Evolutionary conservation across 2,888 invertebrate genomes (phyloP).

Genomic region (Nudaria mundana): DNA sequence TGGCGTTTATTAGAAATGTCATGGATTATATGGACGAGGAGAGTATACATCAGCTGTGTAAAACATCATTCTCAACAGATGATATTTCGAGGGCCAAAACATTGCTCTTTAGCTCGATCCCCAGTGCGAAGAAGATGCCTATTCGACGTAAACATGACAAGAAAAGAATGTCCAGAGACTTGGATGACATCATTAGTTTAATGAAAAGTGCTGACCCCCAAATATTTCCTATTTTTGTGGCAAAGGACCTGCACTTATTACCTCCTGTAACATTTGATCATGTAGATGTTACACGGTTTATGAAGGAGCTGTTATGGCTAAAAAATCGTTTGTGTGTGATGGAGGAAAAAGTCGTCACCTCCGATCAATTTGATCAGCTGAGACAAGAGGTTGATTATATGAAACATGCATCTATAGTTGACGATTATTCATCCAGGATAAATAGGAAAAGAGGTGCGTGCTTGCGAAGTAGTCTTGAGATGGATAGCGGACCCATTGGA

Average conservation of each 20-base stretch:
- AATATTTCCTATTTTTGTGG: not conserved
- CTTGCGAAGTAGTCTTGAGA: not conserved
- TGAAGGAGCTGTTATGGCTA: not conserved
- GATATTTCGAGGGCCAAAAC: not conserved
- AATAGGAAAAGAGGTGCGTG: not conserved
- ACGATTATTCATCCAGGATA: not conserved
- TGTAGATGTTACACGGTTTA: not conserved
- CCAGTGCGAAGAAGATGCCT: not conserved
- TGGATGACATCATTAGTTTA: too few species aligned
- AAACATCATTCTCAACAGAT: not conserved
- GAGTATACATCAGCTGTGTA: slow-evolving; percentile 1
- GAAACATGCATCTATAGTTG: not conserved
- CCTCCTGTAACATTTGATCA: too few species aligned
- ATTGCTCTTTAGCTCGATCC: not conserved
- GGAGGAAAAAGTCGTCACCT: not conserved
- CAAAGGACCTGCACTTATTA: not conserved
- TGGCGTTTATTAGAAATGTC: not conserved
- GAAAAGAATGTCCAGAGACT: too few species aligned
- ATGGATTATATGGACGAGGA: slow-evolving; percentile 2
- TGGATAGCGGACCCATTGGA: not conserved
- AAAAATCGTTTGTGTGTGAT: not conserved
- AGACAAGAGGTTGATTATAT: not conserved
- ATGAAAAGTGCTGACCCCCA: too few species aligned
- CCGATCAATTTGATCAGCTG: not conserved
- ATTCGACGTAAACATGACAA: not conserved